These are phyloP conservation scores for Clarias laeviceps DNA, from an alignment of 2,797 vertebrate genomes.

Conservation along the genomic window DNA sequence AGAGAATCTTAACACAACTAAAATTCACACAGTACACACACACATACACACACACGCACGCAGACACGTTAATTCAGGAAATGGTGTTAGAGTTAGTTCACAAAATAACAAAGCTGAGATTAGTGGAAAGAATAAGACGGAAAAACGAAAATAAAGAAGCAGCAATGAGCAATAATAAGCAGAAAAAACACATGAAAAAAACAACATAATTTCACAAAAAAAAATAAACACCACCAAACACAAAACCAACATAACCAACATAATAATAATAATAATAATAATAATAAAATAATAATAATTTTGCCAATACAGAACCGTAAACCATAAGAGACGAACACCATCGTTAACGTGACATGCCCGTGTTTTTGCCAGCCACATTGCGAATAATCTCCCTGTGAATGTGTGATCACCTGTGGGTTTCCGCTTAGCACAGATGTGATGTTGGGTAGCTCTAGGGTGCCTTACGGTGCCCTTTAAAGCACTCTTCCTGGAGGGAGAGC, in stretches of 20 bases:
- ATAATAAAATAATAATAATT: slow-evolving; percentile 7
- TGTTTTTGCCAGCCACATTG: slow-evolving; percentile 83
- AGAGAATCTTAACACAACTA: neutral
- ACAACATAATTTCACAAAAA: slow-evolving; percentile 1
- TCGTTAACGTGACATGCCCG: slow-evolving; percentile 71
- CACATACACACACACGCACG: neutral
- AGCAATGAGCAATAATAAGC: slow-evolving; percentile 14
- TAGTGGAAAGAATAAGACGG: slow-evolving; percentile 28
- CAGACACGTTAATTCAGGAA: slow-evolving; percentile 1
- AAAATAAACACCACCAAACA: slow-evolving; percentile 54
- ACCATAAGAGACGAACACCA: slow-evolving; percentile 64
- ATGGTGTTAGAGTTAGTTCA: neutral
- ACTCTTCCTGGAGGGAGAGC: slow-evolving; percentile 94
- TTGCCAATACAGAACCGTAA: slow-evolving; percentile 49
- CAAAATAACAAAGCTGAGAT: neutral
- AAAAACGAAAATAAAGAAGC: slow-evolving; percentile 9
- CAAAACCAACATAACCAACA: neutral
- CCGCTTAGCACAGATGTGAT: slow-evolving; percentile 94
- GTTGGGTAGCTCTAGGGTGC: slow-evolving; percentile 91
- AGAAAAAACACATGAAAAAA: slow-evolving; percentile 24
- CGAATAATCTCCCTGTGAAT: slow-evolving; percentile 62
- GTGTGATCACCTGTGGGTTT: slow-evolving; percentile 92
- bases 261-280: slow-evolving; percentile 29
- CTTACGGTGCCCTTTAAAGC: slow-evolving; percentile 90
- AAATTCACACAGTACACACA: slow-evolving; percentile 8